A percentile compares a stretch with the other conserved stretches of the same genome.
Conservation (phyloP, 2,797 vertebrate species). For the Sebastes diploproa region DNA sequence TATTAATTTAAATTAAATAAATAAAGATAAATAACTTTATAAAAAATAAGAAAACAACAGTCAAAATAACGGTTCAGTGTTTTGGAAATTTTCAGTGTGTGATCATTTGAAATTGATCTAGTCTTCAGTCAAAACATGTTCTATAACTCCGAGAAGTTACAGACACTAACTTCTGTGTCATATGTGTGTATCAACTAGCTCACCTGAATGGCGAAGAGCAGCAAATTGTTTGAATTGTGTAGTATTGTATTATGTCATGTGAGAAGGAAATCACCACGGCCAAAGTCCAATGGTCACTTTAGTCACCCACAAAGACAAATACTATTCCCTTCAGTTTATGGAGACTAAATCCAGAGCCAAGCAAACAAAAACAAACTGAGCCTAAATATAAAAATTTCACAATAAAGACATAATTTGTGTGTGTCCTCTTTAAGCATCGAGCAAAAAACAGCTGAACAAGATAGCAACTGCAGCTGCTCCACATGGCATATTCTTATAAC, state of each 20-base stretch:
- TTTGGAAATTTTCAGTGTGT: background rate
- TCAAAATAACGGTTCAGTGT: background rate
- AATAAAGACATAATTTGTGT: background rate
- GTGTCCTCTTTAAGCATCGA: background rate
- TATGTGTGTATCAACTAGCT: constrained; percentile 1
- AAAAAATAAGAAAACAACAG: background rate
- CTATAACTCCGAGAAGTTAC: background rate
- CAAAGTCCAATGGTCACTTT: constrained; percentile 54
- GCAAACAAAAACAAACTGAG: constrained; percentile 3
- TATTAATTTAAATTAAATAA: background rate
- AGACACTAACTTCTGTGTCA: background rate
- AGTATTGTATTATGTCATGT: constrained; percentile 47
- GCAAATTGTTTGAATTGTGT: constrained; percentile 26
- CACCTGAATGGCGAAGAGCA: constrained; percentile 33
- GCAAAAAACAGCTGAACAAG: background rate
- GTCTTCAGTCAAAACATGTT: background rate
- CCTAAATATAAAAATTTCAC: background rate
- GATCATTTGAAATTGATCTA: background rate
- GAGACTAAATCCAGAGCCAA: background rate
- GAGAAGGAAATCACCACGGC: constrained; percentile 39
- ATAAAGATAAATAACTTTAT: background rate
- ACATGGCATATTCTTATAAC: background rate
- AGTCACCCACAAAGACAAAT: constrained; percentile 15
- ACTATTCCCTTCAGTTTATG: background rate
- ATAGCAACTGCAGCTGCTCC: background rate